Conservation (phyloP, 2,113 vertebrate species). For the Dolichallabes microphthalmus region DNA sequence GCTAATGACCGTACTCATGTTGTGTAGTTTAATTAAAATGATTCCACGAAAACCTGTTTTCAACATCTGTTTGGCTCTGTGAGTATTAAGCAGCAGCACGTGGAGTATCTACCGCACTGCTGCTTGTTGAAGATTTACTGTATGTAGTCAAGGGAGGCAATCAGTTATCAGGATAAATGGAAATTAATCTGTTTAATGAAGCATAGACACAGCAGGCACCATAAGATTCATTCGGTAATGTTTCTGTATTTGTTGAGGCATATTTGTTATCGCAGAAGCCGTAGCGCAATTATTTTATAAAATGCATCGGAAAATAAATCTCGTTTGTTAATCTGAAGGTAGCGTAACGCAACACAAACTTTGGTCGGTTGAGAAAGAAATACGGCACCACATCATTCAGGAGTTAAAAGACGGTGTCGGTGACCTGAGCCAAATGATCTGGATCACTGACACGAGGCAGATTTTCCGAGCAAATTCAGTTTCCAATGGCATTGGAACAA, state of each 20-base stretch:
- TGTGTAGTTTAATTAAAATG: not conserved
- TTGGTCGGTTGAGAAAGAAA: not conserved
- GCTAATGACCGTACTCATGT: not conserved
- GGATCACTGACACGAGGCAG: not conserved
- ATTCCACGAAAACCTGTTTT: constrained; percentile 3
- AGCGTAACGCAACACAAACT: not conserved
- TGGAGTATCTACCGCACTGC: not conserved
- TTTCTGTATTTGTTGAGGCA: not conserved
- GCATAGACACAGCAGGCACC: not conserved
- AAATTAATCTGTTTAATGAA: not conserved
- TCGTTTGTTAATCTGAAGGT: not conserved
- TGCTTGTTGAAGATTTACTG: constrained; percentile 11
- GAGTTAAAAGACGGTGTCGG: too few relatives aligned
- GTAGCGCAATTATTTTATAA: not conserved
- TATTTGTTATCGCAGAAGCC: not conserved
- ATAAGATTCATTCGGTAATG: not conserved
- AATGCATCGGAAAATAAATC: not conserved
- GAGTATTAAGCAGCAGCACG: not conserved
- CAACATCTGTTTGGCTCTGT: constrained; percentile 15
- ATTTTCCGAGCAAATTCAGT: not conserved
- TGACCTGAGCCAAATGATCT: not conserved
- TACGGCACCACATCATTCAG: too few relatives aligned
- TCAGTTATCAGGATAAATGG: constrained; percentile 11
- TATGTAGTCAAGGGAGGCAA: constrained; percentile 8
- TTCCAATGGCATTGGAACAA: not conserved